Percentiles rank a stretch among this genome's conserved stretches.
Evolutionary conservation across 2,797 vertebrate genomes (phyloP).

Genomic region (Florisuga fusca): DNA sequence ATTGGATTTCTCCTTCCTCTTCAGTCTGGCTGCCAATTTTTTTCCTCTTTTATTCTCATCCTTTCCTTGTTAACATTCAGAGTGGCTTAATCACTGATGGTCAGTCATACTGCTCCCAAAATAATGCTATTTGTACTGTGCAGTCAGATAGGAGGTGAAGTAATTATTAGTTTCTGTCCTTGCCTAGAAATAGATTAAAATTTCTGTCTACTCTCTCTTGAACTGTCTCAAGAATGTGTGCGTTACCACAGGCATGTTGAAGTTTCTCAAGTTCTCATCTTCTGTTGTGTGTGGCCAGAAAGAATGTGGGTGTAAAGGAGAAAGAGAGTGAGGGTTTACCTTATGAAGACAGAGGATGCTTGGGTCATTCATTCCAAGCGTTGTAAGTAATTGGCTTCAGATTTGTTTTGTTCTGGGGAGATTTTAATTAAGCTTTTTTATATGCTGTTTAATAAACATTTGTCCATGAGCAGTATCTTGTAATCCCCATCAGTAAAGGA

Average conservation of each 20-base stretch:
- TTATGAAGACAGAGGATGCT: background rate
- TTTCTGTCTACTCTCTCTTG: background rate
- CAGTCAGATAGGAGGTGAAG: background rate
- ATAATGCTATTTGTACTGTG: background rate
- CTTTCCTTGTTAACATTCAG: background rate
- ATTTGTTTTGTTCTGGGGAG: slow-evolving; percentile 62
- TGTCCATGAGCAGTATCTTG: slow-evolving; percentile 49
- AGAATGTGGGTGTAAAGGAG: background rate
- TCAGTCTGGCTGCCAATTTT: slow-evolving; percentile 34
- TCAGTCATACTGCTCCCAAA: slow-evolving; percentile 2
- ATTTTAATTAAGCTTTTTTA: slow-evolving; percentile 57
- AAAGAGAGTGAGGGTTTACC: background rate
- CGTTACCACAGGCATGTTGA: background rate
- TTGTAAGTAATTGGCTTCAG: slow-evolving; percentile 45
- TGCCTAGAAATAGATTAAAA: background rate
- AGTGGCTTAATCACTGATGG: slow-evolving; percentile 18
- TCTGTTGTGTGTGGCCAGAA: background rate
- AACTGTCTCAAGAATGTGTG: background rate
- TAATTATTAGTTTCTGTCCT: slow-evolving; percentile 18
- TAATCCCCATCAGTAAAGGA: slow-evolving; percentile 45
- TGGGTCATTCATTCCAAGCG: background rate
- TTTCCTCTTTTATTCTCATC: slow-evolving; percentile 9
- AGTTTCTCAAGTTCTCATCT: background rate
- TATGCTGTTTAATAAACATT: slow-evolving; percentile 61
- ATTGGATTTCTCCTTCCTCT: slow-evolving; percentile 35